Evolutionary conservation across 1,140 invertebrate genomes (phyloP), one percentile per base, ranked within the genome.

Genomic region (Drosophila fuyamai): DNA sequence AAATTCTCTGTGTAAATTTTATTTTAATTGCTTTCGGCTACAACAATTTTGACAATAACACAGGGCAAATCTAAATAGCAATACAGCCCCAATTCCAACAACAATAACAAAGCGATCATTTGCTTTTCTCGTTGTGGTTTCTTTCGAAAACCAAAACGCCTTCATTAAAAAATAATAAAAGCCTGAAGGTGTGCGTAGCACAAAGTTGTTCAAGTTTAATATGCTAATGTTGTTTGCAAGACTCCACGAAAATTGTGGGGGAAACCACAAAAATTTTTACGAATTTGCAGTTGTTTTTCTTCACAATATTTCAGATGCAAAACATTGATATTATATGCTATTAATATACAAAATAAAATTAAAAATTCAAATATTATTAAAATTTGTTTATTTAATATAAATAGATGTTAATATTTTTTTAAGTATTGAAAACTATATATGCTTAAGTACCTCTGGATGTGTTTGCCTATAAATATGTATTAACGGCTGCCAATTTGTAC

Each of bases 11-110:
- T 79, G 82, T 88, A 82, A 88, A 88, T 88, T 71, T 71, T 57
- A 79, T 79, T 86, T 82, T 83, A 88, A 86, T 86, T 86, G 82
- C 79, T 81, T 76, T 79, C 62, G 56, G 67, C 70, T 48, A 88
- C 54, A 72, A 72, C 41, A 67, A 59, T 67, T 80, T 59, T 54
- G 54, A 60, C 59, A 57, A 55, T 58, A 55, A 18, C 50, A 55
- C 3, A 7, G 40, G 27, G 18, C 41, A 18, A 27, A 71, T 56
- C 10, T 38, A 56, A 62, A 61, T 38, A 65, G 18, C 53, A 38
- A 63, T 48, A 58, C 44, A 60, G 50, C 35, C 23, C 23, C 23
- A 23, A 23, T 23, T 23, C 3, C 53, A 77, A 35, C 23, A 55
- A 57, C 23, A 66, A 83, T 63, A 67, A 68, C 57, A 81, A 32